Evolutionary conservation across 1,140 invertebrate genomes (phyloP), one percentile per base, ranked within the genome.

Genomic region (Dolichoris vasculosae): DNA sequence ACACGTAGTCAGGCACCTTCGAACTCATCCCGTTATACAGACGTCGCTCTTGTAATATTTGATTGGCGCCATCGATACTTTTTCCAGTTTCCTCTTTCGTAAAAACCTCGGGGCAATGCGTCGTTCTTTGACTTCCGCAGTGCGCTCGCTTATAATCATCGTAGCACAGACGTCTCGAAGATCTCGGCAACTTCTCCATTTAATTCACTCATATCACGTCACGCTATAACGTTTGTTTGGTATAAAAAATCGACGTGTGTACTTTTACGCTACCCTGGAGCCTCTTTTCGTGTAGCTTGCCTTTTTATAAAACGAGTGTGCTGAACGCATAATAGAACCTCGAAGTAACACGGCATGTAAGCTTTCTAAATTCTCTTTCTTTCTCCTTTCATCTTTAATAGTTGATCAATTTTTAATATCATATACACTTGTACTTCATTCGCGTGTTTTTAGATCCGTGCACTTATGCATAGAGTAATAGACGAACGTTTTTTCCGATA

Each of bases 191-290:
- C 77, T 64, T 80, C 77, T 80, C 77, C 20, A 75, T 38, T 38
- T 83, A 76, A 83, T 83, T 76, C 82, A 26, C 55, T 73, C 71
- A 40, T 63, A 83, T 84, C 75, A 78, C 82, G 82, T 76, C 75
- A 84, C 38, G 69, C 69, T 43, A 40, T 73, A 75, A 69, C 79
- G 79, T 48, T 82, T 82, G 32, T 76, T 69, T 40, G 38, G 32
- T 35, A 75, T 63, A 69, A 48, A 81, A 81, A 81, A 40, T 23
- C 63, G 30, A 59, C 55, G 51, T 48, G 77, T 63, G 77, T 79
- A 83, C 67, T 63, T 83, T 83, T 73, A 83, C 55, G 82, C n/a
- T 35, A 75, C 48, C 55, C 43, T 9, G 38, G 78, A 43, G 64
- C 63, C 63, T 71, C 30, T 71, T 48, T 48, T 32, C 35, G 46